Base-by-base conservation (phyloP, 2,113 vertebrate genomes). In the Alouatta palliata region DNA sequence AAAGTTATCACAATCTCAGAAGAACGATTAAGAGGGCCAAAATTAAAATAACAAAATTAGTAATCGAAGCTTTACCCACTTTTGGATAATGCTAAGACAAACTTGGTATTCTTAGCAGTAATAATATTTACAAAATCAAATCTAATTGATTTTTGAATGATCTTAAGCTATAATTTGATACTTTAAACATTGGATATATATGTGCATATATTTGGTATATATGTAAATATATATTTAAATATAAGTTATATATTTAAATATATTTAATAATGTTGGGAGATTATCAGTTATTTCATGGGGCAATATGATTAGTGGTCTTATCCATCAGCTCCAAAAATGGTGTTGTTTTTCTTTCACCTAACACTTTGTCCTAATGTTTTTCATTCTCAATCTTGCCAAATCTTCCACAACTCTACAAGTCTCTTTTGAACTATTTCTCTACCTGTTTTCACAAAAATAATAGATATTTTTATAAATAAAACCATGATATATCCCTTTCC, bases 131-230 rank as follows among this genome's bases (percentile, higher is more conserved):
- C 0, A 96, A 70, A 94, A 84, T 79, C 75, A 75, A 23, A 87
- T 94, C 8, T 6, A 93, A 35, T 71, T 93, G 49, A 87, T 94
- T 94, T 91, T 94, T 68, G 49, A 85, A n/a, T 83, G 52, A 80
- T 54, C 47, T 76, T 80, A 23, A 75, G 73, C 3, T 56, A 0
- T 61, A 66, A 96, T 76, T 92, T 90, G 21, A 66, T 92, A 37
- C 56, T 91, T 30, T 61, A 25, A 83, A 90, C 73, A 3, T 11
- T 76, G 11, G n/a, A 6, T 19, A 61, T 79, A 20, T 40, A 14
- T 47, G 7, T 40, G 23, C 27, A 2, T 79, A 3, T 37, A 4
- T 23, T 13, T 64, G 4, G 2, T 6, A 30, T 64, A 30, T 64
- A 64, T 64, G 30, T 5, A 13, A 2, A 70, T 71, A 27, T 40